A percentile compares a stretch with the other conserved stretches of the same genome.
These are phyloP conservation scores for Tetrao urogallus DNA, from an alignment of 2,113 vertebrate species.

Conservation along the genomic window DNA sequence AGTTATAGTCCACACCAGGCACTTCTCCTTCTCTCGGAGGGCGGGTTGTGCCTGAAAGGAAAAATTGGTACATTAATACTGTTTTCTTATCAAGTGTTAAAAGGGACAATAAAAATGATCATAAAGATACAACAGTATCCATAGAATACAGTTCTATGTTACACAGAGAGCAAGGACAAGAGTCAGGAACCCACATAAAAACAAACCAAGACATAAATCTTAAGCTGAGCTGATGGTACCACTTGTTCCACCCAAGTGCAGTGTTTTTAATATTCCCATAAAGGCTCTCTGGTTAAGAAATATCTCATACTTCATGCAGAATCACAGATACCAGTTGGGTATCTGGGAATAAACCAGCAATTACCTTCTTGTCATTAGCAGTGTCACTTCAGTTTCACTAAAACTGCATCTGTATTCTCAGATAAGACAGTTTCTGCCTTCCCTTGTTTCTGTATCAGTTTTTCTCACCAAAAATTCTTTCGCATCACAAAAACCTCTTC, in stretches of 20 bases:
- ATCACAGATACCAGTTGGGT: not conserved
- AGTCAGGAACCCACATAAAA: not conserved
- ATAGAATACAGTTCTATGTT: not conserved
- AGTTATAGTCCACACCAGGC: slow-evolving; percentile 96
- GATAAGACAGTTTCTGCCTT: not conserved
- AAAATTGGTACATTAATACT: not conserved
- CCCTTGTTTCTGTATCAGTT: not conserved
- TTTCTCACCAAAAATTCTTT: not conserved
- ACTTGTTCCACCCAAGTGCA: not conserved
- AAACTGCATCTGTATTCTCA: not conserved
- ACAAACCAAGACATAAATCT: not conserved
- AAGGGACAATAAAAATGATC: not conserved
- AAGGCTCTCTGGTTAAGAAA: not conserved
- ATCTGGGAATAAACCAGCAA: not conserved
- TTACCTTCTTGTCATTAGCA: not conserved
- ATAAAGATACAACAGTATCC: not conserved
- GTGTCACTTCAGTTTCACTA: not conserved
- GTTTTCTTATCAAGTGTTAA: not conserved
- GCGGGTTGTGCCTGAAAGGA: slow-evolving; percentile 92
- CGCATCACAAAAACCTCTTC: not conserved
- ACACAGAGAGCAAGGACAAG: not conserved
- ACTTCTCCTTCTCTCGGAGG: slow-evolving; percentile 94
- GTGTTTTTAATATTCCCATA: not conserved
- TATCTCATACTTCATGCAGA: not conserved
- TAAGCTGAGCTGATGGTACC: not conserved